Base-by-base conservation (phyloP, 2,888 invertebrate genomes). In the Onchidella celtica region DNA sequence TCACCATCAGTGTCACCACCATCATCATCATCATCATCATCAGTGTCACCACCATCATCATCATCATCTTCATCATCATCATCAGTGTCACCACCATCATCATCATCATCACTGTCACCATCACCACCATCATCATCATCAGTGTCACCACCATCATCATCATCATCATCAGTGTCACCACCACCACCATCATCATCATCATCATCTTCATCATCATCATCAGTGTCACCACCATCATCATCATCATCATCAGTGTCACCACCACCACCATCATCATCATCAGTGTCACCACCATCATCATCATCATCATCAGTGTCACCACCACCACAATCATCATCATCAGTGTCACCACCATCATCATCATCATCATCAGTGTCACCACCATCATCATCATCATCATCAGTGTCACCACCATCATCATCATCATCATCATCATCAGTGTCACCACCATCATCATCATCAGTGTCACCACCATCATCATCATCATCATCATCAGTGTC, bases 361-460 rank as follows among this genome's bases (percentile, higher is more conserved):
- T 24, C 59, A 59, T 59, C n/a, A 59, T 14, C 59, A 59, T 21
- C 59, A n/a, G n/a, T 59, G n/a, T 14, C n/a, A 59, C 24, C 59
- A 59, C n/a, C 59, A 59, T 21, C 59, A 59, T 59, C n/a, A 21
- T 59, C 6, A 59, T 21, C 59, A 21, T 21, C 59, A 59, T 59
- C 59, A 59, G n/a, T 24, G n/a, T 59, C 59, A 59, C n/a, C 59
- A 59, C n/a, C 59, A 21, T 59, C 59, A 59, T 59, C 59, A 59
- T 21, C n/a, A 24, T 59, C 6, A 21, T 59, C 59, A 59, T 24
- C 59, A 21, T 14, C 59, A 21, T 59, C 59, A 14, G n/a, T 21
- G n/a, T 6, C n/a, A 21, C 4, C 24, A 21, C n/a, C n/a, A n/a
- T n/a, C n/a, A n/a, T n/a, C n/a, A n/a, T n/a, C n/a, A n/a, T n/a